Conservation (phyloP, 1,140 invertebrate species). For the Drosophila guanche region DNA sequence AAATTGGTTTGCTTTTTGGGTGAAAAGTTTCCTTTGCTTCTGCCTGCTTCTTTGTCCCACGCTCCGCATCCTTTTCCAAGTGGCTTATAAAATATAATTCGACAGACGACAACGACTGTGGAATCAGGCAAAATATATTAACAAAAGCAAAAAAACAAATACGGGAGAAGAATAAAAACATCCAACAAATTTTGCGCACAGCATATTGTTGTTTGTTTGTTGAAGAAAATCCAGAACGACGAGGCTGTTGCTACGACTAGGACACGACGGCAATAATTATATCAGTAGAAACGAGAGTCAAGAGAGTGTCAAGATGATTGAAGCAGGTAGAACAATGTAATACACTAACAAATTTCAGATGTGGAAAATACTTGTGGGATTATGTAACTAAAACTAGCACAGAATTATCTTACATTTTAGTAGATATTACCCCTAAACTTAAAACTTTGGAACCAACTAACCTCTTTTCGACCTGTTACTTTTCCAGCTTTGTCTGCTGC, state of each 20-base stretch:
- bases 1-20: conserved; percentile 43
- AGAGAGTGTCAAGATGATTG: not conserved
- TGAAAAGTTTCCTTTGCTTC: conserved; percentile 43
- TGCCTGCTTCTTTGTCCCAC: conserved; percentile 24
- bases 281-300: not conserved
- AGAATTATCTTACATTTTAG: no score
- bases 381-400: no score
- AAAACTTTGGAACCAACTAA: no score
- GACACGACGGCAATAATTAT: conserved; percentile 4
- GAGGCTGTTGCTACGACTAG: conserved; percentile 21
- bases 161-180: conserved; percentile 16
- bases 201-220: conserved; percentile 23
- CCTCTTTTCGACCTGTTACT: no score
- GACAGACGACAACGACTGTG: conserved; percentile 47
- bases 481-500: conserved; percentile 13
- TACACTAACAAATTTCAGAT: no score
- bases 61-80: no score
- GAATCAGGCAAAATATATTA: conserved; percentile 60
- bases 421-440: no score
- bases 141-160: conserved; percentile 23
- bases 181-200: not conserved
- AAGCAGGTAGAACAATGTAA: no score
- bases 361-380: no score
- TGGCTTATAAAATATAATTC: conserved; percentile 74
- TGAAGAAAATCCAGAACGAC: conserved; percentile 52